Evolutionary conservation across 23 tunicate species (phyloP), one percentile per base, ranked within the genome.

Genomic region (Phallusia fumigata): DNA sequence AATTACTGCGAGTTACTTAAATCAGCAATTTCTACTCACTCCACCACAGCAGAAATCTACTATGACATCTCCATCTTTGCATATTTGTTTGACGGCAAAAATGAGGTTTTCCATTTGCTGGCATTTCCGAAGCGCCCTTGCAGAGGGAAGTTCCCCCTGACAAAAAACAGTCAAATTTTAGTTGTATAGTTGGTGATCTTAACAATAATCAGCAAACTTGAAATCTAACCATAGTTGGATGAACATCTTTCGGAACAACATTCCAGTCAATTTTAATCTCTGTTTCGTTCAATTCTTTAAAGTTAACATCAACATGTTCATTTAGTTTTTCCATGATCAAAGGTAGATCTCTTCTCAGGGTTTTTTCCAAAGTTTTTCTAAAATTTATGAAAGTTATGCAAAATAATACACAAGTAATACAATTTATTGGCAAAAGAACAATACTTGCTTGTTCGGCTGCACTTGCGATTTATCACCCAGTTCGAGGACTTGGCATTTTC

Each of bases 21-120:
- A 64, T 53, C 24, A 33, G 30, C 32, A 33, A 28, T 81, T 81
- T 18, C 21, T 31, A 45, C 90, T 92, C 31, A 92, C 99, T 49
- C 99, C 99, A 33, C 99, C 99, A 80, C 95, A 76, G 87, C 99
- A 97, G 79, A 97, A 97, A 76, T 97, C 99, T 64, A 97, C 99
- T 49, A 97, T 83, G 0, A 53, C 76, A 36, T 97, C 91, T 0
- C 91, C 95, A 35, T 85, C 64, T 80, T 80, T 86, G 47, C 88
- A 86, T 34, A 92, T 52, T 0, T 51, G 30, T 49, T 80, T 85
- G 2, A 88, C 91, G 18, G 80, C 86, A 45, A 52, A 36, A 8
- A 84, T 77, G 32, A 97, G 31, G 36, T 97, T 97, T 86, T 97
- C 93, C 49, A 97, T 88, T 77, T 97, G 99, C 13, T 79, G 89